phyloP scores from a whole-genome alignment of 2,888 invertebrate species.

The Xiphydria camelus region DNA sequence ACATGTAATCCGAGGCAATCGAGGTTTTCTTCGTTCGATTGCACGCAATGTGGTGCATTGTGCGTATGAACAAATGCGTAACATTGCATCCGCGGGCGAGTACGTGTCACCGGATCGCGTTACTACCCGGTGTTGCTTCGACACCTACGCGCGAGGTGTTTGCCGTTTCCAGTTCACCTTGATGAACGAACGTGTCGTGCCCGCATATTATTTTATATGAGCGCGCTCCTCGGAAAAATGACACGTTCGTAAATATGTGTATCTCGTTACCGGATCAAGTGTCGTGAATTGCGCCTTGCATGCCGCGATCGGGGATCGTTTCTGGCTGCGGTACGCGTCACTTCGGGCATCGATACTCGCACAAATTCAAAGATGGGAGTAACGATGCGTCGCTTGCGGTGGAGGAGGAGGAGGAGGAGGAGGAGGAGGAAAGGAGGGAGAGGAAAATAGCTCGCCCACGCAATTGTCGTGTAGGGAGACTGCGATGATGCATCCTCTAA shows the following conservation, averaged over 20 bases:
- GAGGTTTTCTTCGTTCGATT: too few relatives aligned
- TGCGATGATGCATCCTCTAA: background rate
- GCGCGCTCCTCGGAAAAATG: slow-evolving; percentile 36
- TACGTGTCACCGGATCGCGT: too few relatives aligned
- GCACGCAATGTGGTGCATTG: too few relatives aligned
- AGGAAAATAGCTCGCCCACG: background rate
- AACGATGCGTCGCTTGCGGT: slow-evolving; percentile 18
- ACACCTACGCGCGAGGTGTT: slow-evolving; percentile 41
- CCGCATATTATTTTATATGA: slow-evolving; percentile 32
- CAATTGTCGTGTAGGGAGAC: background rate
- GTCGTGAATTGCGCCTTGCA: background rate
- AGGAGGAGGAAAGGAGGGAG: too few relatives aligned
- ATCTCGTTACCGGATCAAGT: slow-evolving; percentile 10
- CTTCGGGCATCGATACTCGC: too few relatives aligned
- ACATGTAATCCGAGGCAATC: too few relatives aligned
- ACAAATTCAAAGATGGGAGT: too few relatives aligned
- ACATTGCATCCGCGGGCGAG: too few relatives aligned
- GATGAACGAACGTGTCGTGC: slow-evolving; percentile 36
- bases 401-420: too few relatives aligned
- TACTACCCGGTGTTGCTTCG: slow-evolving; percentile 34
- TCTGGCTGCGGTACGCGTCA: too few relatives aligned
- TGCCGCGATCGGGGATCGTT: background rate
- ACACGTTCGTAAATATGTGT: slow-evolving; percentile 18
- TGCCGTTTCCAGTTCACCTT: slow-evolving; percentile 49
- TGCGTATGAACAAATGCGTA: too few relatives aligned